A percentile compares a stretch with the other conserved stretches of the same genome.
phyloP scores from a whole-genome alignment of 2,888 invertebrate genomes.

The Dascillus cervinus region DNA sequence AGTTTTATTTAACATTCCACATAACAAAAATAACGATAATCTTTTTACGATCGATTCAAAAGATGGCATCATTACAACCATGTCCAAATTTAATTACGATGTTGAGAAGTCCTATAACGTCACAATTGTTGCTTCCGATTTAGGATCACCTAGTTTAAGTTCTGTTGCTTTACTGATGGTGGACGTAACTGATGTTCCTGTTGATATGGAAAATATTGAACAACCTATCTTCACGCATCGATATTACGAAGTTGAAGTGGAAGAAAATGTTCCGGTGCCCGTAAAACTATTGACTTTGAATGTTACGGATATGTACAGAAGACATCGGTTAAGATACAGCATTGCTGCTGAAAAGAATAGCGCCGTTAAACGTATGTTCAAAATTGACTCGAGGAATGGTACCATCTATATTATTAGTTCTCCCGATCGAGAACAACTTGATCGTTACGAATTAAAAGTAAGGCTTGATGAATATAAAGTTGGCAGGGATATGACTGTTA shows the following conservation, averaged over 20 bases:
- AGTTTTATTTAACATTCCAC: constrained; percentile 67
- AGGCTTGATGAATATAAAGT: constrained; percentile 47
- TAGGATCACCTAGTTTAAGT: constrained; percentile 75
- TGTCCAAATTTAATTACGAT: constrained; percentile 66
- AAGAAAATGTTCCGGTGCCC: constrained; percentile 73
- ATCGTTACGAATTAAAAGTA: constrained; percentile 54
- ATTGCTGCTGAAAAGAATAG: constrained; percentile 54
- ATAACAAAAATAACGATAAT: constrained; percentile 53
- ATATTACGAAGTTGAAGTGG: constrained; percentile 75
- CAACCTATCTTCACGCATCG: constrained; percentile 41
- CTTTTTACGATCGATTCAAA: constrained; percentile 78
- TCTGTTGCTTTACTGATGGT: constrained; percentile 68
- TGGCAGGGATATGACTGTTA: constrained; percentile 62
- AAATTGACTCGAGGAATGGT: constrained; percentile 69
- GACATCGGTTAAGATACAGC: constrained; percentile 58
- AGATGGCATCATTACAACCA: constrained; percentile 73
- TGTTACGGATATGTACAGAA: constrained; percentile 58
- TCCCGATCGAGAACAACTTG: constrained; percentile 66
- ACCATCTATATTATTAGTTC: constrained; percentile 63
- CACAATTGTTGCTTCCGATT: constrained; percentile 74
- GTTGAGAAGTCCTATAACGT: constrained; percentile 60
- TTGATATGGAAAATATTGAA: constrained; percentile 39
- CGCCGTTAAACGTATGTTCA: constrained; percentile 55
- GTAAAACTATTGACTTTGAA: constrained; percentile 68
- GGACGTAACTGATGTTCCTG: constrained; percentile 59